Evolutionary conservation across 2,113 vertebrate species (phyloP).

Genomic region (Chloroceryle aenea): DNA sequence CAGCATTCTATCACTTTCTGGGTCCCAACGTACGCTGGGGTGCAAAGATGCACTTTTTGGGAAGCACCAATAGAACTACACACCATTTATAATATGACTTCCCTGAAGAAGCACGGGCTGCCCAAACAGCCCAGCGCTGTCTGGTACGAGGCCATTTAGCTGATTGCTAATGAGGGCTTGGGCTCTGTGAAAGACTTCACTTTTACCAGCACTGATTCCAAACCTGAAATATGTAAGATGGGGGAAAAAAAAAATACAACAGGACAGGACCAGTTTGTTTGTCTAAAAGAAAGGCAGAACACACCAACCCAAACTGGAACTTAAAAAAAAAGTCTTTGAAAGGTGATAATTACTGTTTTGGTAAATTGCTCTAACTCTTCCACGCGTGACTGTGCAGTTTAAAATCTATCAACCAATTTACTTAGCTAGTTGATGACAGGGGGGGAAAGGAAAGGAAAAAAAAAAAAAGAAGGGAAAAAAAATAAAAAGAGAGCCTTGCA

Average conservation of each 20-base stretch:
- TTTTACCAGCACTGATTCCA: not conserved
- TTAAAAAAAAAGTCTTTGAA: not conserved
- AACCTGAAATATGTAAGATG: not conserved
- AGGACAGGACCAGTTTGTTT: not conserved
- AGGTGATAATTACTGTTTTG: slow-evolving; percentile 16
- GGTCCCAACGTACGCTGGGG: not conserved
- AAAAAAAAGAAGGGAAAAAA: rapidly evolving
- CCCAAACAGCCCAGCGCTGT: not conserved
- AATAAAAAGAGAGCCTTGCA: not conserved
- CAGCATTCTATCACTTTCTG: not conserved
- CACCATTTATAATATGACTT: not conserved
- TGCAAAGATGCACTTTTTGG: not conserved
- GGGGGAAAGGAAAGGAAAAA: too few species aligned
- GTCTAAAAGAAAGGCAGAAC: not conserved
- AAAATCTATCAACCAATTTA: slow-evolving; percentile 81
- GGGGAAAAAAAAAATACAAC: not conserved
- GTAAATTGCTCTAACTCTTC: slow-evolving; percentile 77
- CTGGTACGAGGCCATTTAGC: not conserved
- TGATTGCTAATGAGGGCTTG: not conserved
- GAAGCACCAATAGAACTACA: not conserved
- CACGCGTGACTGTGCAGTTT: slow-evolving; percentile 75
- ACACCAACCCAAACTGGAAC: not conserved
- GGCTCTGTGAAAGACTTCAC: not conserved
- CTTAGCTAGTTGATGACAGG: slow-evolving; percentile 74
- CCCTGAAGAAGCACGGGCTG: not conserved